phyloP scores from a whole-genome alignment of 2,113 vertebrate species.

The Xiphorhynchus elegans region DNA sequence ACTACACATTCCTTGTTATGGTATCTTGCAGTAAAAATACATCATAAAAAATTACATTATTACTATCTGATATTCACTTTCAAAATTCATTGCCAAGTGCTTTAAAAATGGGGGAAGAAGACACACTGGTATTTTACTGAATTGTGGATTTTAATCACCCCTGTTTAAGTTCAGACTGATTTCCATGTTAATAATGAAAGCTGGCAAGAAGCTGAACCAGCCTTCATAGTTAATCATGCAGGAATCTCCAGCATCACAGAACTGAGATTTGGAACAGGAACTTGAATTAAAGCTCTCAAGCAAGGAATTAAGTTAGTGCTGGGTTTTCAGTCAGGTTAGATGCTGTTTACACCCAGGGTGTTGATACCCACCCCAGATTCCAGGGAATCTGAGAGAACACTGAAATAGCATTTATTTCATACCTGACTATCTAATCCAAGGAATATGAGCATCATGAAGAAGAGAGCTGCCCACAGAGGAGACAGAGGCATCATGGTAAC shows the following conservation, averaged over 20 bases:
- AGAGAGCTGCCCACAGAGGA: conserved; percentile 94
- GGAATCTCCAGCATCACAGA: neutral
- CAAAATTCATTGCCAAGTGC: neutral
- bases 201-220: neutral
- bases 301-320: neutral
- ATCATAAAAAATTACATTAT: neutral
- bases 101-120: neutral
- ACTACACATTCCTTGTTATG: neutral
- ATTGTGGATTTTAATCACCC: neutral
- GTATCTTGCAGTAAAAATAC: neutral
- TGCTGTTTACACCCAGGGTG: neutral
- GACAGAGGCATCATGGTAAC: conserved; percentile 99
- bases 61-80: neutral
- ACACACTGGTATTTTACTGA: neutral
- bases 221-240: neutral
- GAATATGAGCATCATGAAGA: conserved; percentile 99
- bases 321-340: neutral
- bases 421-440: conserved; percentile 98
- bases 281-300: neutral
- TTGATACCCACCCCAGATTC: no score
- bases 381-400: neutral
- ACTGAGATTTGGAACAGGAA: neutral
- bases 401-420: neutral
- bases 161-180: neutral
- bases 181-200: neutral